A percentile compares a stretch with the other conserved stretches of the same genome.
Evolutionary conservation across 2,797 vertebrate genomes (phyloP).

Genomic region (Neoniphon sammara): DNA sequence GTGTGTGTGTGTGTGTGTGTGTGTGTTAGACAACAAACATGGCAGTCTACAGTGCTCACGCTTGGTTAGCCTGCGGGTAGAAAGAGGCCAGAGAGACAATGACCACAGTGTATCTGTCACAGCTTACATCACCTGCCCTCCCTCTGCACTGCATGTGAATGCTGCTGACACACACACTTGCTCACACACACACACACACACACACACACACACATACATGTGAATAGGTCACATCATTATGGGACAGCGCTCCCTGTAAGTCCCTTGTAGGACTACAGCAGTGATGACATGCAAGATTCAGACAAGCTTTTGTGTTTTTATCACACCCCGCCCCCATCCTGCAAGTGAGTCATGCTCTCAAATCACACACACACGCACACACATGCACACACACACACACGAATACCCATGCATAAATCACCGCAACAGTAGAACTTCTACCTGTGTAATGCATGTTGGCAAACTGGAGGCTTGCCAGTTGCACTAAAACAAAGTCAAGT

Average conservation of each 20-base stretch:
- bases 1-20: constrained; percentile 32
- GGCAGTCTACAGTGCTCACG: constrained; percentile 67
- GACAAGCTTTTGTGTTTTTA: constrained; percentile 9
- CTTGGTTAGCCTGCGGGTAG: constrained; percentile 65
- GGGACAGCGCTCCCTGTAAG: constrained; percentile 20
- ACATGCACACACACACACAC: neutral
- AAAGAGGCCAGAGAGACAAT: constrained; percentile 79
- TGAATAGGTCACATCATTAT: constrained; percentile 50
- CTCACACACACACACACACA: constrained; percentile 1
- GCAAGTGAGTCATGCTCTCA: constrained; percentile 2
- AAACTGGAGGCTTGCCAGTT: constrained; percentile 21
- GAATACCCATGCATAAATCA: neutral
- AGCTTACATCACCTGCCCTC: constrained; percentile 79
- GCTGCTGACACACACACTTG: constrained; percentile 32
- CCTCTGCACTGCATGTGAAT: constrained; percentile 60
- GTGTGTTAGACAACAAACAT: constrained; percentile 64
- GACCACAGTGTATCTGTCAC: constrained; percentile 77
- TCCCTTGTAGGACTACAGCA: constrained; percentile 28
- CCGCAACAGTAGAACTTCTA: neutral
- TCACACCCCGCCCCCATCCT: neutral
- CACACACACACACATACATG: constrained; percentile 32
- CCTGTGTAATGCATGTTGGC: constrained; percentile 30
- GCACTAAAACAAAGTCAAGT: constrained; percentile 49
- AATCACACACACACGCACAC: neutral
- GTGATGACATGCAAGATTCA: constrained; percentile 19